Base-by-base conservation (phyloP, 2,797 vertebrate genomes). In the Paramormyrops hopkinsi region DNA sequence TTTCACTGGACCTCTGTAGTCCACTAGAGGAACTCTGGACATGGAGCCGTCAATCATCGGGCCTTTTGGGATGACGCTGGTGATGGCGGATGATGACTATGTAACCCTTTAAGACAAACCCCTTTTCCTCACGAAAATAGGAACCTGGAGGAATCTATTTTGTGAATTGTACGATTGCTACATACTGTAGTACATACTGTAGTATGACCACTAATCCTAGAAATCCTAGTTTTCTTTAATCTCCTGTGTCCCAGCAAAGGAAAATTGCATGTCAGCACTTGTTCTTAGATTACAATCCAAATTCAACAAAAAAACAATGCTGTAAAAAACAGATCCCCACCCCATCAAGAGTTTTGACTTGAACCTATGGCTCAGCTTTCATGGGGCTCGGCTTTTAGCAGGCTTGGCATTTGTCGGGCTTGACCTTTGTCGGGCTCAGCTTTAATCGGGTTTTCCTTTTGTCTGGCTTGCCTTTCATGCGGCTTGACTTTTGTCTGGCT, bases 221-320 rank as follows among this genome's bases (percentile, higher is more conserved):
- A 41, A 44, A 44, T 83, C 50, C 33, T 25, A 37, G 11, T n/a
- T 62, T 59, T 89, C 44, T 84, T 89, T 84, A 51, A 84, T 89
- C 76, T 83, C 51, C 88, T n/a, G 22, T 56, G 76, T 46, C 73
- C 88, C 37, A 8, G 25, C 41, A 44, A 83, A 48, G 76, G 76
- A 82, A 22, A 84, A 84, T 25, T 48, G 6, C n/a, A 83, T 50
- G 41, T 84, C 82, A n/a, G 5, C 5, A 9, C 19, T 48, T 83
- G 79, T 48, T 19, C n/a, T 46, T 83, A 50, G 79, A 48, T 50
- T 44, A 44, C 79, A 22, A 50, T 46, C 8, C 79, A 48, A 44
- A 48, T 84, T 84, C 46, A 50, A 8, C 82, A 84, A 50, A 14
- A 17, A 50, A 46, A 44, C 19, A 50, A 29, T 44, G 2, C 44